A percentile compares a stretch with the other conserved stretches of the same genome.
Evolutionary conservation across 1,140 invertebrate species (phyloP).

Genomic region (fruit fly (Drosophila melanogaster)): DNA sequence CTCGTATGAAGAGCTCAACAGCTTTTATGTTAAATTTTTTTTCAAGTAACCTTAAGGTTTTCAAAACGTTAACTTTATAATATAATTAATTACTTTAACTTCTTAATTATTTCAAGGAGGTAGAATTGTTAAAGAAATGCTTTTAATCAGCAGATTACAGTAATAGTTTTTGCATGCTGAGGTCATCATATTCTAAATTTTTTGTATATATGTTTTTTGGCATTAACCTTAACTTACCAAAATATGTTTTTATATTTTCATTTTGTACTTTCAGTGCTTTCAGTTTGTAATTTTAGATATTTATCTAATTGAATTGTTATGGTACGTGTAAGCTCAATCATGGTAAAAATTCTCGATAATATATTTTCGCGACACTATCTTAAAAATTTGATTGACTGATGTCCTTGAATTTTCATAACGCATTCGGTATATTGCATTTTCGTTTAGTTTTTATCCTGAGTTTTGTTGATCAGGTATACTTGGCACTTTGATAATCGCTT

Average conservation of each 20-base stretch:
- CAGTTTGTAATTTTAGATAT: slow-evolving; percentile 33
- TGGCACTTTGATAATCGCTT: slow-evolving; percentile 19
- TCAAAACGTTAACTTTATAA: too few species aligned
- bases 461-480: slow-evolving; percentile 44
- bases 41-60: too few species aligned
- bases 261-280: slow-evolving; percentile 46
- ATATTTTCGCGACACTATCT: slow-evolving; percentile 32
- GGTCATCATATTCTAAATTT: slow-evolving; percentile 25
- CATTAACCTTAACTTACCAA: slow-evolving; percentile 75
- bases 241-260: slow-evolving; percentile 38
- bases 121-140: not conserved
- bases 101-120: too few species aligned
- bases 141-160: slow-evolving; percentile 10
- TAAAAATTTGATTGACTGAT: slow-evolving; percentile 24
- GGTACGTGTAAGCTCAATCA: slow-evolving; percentile 9
- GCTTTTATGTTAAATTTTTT: not conserved
- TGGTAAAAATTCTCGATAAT: slow-evolving; percentile 17
- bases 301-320: slow-evolving; percentile 29
- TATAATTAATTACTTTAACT: not conserved
- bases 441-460: slow-evolving; percentile 4
- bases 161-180: slow-evolving; percentile 14
- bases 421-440: slow-evolving; percentile 30
- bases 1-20: slow-evolving; percentile 50
- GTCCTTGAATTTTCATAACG: slow-evolving; percentile 33
- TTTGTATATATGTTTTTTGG: slow-evolving; percentile 11